phyloP scores from a whole-genome alignment of 2,113 vertebrate species.

The Psilopsiagon aymara region DNA sequence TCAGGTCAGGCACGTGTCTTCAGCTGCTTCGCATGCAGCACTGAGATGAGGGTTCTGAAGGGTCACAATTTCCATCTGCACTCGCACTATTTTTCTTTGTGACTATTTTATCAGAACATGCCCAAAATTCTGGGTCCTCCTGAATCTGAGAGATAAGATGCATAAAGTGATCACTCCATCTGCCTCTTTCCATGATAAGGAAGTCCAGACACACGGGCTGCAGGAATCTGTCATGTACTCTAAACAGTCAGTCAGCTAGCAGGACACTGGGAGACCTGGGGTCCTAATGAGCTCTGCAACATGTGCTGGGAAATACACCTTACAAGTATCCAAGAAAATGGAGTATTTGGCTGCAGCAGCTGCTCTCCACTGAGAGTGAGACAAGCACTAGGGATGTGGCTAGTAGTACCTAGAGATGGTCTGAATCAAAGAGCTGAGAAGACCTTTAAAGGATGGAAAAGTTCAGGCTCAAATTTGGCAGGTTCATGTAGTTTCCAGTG shows the following conservation, averaged over 20 bases:
- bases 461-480: neutral
- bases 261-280: neutral
- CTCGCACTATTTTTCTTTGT: accelerated
- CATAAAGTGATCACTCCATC: neutral
- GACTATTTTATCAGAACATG: neutral
- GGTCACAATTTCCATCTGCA: neutral
- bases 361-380: neutral
- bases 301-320: accelerated
- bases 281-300: neutral
- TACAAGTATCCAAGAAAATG: neutral
- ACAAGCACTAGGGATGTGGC: neutral
- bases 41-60: neutral
- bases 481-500: neutral
- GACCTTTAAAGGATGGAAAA: neutral
- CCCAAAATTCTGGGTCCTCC: neutral
- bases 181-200: neutral
- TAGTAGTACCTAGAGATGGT: neutral
- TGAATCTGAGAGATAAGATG: neutral
- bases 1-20: neutral
- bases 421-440: neutral
- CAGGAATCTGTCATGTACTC: neutral
- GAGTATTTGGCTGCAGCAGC: neutral
- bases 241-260: neutral
- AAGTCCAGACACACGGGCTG: neutral
- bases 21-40: neutral